Conservation (phyloP, 1,140 invertebrate genomes). For the Lasioglossum baleicum region DNA sequence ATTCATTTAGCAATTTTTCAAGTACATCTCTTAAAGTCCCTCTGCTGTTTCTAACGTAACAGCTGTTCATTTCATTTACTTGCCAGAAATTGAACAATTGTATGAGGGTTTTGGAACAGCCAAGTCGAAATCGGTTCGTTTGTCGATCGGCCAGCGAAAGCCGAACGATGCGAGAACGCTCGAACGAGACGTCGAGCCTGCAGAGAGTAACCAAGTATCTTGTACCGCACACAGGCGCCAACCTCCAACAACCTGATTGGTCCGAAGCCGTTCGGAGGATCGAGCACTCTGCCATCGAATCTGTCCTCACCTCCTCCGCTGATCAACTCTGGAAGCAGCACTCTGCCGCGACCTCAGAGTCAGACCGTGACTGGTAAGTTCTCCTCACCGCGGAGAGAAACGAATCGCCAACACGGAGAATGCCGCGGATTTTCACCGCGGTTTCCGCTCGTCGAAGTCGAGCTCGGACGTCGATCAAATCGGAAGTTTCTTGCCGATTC, state of each 20-base stretch:
- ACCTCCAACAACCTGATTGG: slow-evolving; percentile 75
- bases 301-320: slow-evolving; percentile 69
- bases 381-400: neutral
- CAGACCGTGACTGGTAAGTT: slow-evolving; percentile 77
- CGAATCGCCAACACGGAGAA: neutral
- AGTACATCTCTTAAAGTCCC: too few relatives aligned
- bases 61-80: too few relatives aligned
- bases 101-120: too few relatives aligned
- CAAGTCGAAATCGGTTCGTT: too few relatives aligned
- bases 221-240: slow-evolving; percentile 66
- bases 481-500: neutral
- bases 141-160: neutral
- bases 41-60: too few relatives aligned
- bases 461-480: neutral
- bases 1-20: too few relatives aligned
- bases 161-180: neutral
- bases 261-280: slow-evolving; percentile 83
- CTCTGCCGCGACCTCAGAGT: slow-evolving; percentile 75
- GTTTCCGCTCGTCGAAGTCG: too few relatives aligned
- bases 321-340: slow-evolving; percentile 76
- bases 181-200: neutral
- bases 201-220: slow-evolving; percentile 4
- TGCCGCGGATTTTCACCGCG: neutral
- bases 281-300: slow-evolving; percentile 71
- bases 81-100: too few relatives aligned